Evolutionary conservation across 2,888 invertebrate genomes (phyloP), one percentile per base, ranked within the genome.

Genomic region (Pecten maximus): DNA sequence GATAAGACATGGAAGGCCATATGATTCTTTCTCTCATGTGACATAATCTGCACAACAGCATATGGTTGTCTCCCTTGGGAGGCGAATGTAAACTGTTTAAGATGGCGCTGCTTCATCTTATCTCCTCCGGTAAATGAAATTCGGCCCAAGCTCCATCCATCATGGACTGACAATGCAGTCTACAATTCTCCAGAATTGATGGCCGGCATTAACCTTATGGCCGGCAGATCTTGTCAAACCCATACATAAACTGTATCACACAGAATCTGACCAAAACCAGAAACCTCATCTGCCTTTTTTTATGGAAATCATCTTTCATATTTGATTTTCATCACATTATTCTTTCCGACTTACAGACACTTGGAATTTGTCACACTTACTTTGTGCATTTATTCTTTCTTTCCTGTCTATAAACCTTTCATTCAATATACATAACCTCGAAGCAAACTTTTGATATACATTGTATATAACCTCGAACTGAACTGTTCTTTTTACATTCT

Each of bases 211-310:
- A 74, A 74, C 74, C 74, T 23, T 28, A 2, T 74, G 74, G 35
- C 35, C 10, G 74, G 74, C 28, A 74, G 74, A 74, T 74, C 74
- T 74, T 28, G 35, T 74, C 74, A 28, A 35, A 15, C 12, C 0
- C 35, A 74, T 74, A 74, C 19, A 54, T 74, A 35, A 35, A 74
- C 60, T 60, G 12, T 44, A 60, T 60, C 60, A n/a, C 60, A 16
- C 60, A 3, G 6, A 74, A 15, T 54, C 35, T 28, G 35, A 74
- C 74, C 74, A 74, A 74, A 28, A 1, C 74, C 28, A 74, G 10
- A 74, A 74, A 74, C 74, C 74, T 35, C 74, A 74, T 74, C 74
- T 74, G 28, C 74, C 74, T 74, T 74, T 35, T n/a, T 74, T 74
- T 74, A 28, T 35, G 10, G 16, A 74, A 8, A 28, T 74, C 60